Evolutionary conservation across 2,888 invertebrate species (phyloP), one percentile per base, ranked within the genome.

Genomic region (Bombylius major): DNA sequence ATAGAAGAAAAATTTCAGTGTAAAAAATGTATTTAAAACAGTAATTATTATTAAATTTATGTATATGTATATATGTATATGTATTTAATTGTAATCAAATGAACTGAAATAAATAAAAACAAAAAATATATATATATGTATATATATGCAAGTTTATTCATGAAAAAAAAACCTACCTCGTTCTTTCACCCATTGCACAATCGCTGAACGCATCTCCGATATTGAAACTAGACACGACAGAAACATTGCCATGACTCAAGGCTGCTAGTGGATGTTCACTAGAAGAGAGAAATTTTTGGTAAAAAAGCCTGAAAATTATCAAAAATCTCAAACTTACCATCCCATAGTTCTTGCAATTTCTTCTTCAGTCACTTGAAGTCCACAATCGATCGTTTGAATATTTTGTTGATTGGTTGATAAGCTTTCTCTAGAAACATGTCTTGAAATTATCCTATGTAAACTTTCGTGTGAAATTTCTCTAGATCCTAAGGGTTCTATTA

Each of bases 311-410:
- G 23, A 47, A 32, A 54, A 47, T 47, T 55, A 50, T 49, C 33
- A 50, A 13, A 52, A 54, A 51, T 42, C 42, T 45, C 12, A 14
- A 23, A 62, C 65, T 63, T 76, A 73, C 63, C 78, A 78, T 47
- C 85, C 85, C 88, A 91, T 90, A 65, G 90, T 89, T 54, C 85
- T 79, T 5, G 90, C 89, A 59, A 94, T 93, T 69, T 94, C 93
- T 75, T 93, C 93, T 75, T 94, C 93, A 7, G 91, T 93, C 54
- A 91, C 91, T 78, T 93, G 93, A 55, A 92, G 78, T 64, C 91
- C 92, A 58, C 82, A 85, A 70, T 89, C 93, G 72, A 87, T 87
- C 78, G 85, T 90, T 51, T 89, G 89, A 23, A 90, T 90, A 12
- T 86, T 87, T 5, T 66, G 36, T 33, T 66, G 66, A 42, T 63